A percentile compares a stretch with the other conserved stretches of the same genome.
phyloP scores from a whole-genome alignment of 2,888 invertebrate genomes.

The Hypercompe scribonia region DNA sequence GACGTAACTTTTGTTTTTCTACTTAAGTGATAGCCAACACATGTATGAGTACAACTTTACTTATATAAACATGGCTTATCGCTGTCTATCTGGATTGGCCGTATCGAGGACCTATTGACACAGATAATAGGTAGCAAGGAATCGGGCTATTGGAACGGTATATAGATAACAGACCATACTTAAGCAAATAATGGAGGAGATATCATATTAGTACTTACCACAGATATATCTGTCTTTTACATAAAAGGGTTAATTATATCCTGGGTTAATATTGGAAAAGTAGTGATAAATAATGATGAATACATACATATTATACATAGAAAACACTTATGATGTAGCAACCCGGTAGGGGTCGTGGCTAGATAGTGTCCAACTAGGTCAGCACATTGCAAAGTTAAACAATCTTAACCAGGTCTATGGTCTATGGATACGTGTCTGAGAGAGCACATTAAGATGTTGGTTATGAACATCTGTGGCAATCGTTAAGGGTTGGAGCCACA shows the following conservation, averaged over 20 bases:
- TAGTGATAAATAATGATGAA: no score
- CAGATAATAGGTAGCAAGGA: conserved; percentile 28
- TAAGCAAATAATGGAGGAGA: not conserved
- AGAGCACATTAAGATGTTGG: no score
- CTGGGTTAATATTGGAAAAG: not conserved
- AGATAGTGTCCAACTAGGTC: no score
- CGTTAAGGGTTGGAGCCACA: no score
- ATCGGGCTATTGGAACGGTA: conserved; percentile 35
- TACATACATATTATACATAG: no score
- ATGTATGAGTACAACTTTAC: not conserved
- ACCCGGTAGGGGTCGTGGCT: no score
- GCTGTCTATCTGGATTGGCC: conserved; percentile 26
- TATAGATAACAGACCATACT: conserved; percentile 9
- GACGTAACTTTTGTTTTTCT: not conserved
- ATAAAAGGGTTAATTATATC: not conserved
- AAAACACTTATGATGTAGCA: no score
- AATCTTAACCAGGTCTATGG: no score
- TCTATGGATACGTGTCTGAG: no score
- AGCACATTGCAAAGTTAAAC: no score
- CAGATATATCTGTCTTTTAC: not conserved
- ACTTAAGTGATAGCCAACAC: not conserved
- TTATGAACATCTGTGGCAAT: no score
- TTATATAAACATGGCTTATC: not conserved
- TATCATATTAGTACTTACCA: not conserved
- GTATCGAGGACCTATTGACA: conserved; percentile 47